Percentiles rank a stretch among this genome's conserved stretches.
Evolutionary conservation across 2,113 vertebrate species (phyloP).

Genomic region (Sialia sialis): DNA sequence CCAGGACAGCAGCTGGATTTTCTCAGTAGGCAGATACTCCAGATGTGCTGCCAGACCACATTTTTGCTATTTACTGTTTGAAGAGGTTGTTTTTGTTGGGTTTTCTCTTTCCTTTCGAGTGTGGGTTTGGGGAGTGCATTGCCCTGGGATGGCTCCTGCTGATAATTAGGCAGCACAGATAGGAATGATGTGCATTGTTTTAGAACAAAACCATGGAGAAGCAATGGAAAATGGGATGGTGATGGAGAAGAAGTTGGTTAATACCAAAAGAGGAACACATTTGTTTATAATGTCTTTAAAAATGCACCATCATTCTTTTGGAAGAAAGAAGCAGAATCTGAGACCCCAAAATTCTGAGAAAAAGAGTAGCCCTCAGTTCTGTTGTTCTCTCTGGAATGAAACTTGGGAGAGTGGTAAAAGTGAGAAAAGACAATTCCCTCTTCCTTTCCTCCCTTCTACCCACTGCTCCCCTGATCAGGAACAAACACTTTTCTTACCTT

Average conservation of each 20-base stretch:
- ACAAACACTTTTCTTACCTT: conserved; percentile 78
- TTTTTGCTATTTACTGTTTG: conserved; percentile 39
- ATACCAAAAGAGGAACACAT: background rate
- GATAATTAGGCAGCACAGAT: conserved; percentile 34
- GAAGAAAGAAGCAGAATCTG: conserved; percentile 7
- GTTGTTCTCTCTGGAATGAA: background rate
- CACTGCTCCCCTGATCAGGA: background rate
- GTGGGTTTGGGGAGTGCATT: background rate
- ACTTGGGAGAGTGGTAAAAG: background rate
- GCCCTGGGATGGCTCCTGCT: conserved; percentile 18
- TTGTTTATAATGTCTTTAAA: conserved; percentile 7
- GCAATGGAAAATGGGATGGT: conserved; percentile 12
- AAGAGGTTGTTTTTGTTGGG: conserved; percentile 41
- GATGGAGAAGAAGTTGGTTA: background rate
- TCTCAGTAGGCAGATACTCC: conserved; percentile 41
- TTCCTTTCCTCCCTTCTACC: background rate
- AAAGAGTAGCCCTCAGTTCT: background rate
- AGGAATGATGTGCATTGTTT: conserved; percentile 37
- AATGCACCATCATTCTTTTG: background rate
- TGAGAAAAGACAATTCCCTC: background rate
- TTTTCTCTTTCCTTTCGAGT: conserved; percentile 15
- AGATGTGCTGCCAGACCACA: conserved; percentile 33
- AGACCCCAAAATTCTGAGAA: background rate
- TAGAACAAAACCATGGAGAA: conserved; percentile 13
- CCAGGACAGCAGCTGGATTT: conserved; percentile 37